Base-by-base conservation (phyloP, 1,140 invertebrate species). In the Colletes latitarsis region DNA sequence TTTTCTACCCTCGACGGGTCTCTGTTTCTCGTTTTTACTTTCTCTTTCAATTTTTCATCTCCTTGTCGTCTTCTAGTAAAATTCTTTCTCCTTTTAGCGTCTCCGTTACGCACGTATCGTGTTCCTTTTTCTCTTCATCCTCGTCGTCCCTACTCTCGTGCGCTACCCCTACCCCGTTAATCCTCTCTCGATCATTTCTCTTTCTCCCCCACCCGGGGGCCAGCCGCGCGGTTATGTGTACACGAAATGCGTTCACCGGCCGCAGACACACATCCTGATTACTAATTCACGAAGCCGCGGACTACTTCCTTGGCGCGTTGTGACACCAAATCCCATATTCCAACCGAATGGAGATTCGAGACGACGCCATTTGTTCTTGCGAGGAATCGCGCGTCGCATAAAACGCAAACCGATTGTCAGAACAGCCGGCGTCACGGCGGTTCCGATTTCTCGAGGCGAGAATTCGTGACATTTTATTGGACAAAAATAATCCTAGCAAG, bases 241-340 rank as follows among this genome's bases (percentile, higher is more conserved):
- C 55, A 85, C 84, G 78, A 85, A 85, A 85, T 81, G 58, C 72
- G 73, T 64, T 84, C 73, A 58, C 53, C 66, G 81, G 73, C 84
- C 78, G 82, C 69, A 82, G 80, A 84, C 80, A 82, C 90, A 92
- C 88, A 90, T 92, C 88, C 91, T 92, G 92, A 92, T 93, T 93
- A 93, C 92, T 93, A 92, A 93, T 93, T 92, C 90, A 87, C 86
- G 84, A 88, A 90, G 87, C 78, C 88, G 86, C 89, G 92, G 90
- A 92, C 92, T 92, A 93, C 92, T 93, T 93, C 89, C 86, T 82
- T 77, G 76, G 57, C 86, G 87, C 84, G 88, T 87, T 90, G 88
- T 93, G 92, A 93, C 92, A 93, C 92, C 92, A 92, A 93, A 93
- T 93, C 89, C 92, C 90, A 93, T 93, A 93, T 93, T 92, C 89